These are phyloP conservation scores for Tanypteryx hageni DNA, from an alignment of 2,888 invertebrate genomes.

Conservation along the genomic window DNA sequence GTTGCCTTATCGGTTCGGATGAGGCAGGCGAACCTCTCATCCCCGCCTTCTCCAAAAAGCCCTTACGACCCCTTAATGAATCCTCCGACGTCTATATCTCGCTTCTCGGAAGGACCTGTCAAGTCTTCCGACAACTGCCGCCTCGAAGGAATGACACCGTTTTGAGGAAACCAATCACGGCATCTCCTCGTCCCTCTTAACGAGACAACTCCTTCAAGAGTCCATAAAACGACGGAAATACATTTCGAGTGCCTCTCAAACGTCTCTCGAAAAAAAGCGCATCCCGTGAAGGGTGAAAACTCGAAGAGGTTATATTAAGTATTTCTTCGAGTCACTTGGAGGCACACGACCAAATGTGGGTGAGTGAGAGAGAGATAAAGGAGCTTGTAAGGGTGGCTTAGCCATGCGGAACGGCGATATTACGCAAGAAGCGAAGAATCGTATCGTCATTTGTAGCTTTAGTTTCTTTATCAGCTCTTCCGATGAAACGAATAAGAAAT, in stretches of 20 bases:
- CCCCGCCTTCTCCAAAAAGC: neutral
- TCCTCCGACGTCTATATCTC: neutral
- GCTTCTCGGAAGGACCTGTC: neutral
- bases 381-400: neutral
- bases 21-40: neutral
- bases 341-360: too few relatives aligned
- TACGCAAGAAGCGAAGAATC: neutral
- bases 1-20: constrained; percentile 46
- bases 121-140: neutral
- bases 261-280: neutral
- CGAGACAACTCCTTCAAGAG: neutral
- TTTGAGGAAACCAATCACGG: neutral
- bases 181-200: neutral
- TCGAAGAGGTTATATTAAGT: neutral
- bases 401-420: neutral
- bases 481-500: neutral
- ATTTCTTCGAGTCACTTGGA: too few relatives aligned
- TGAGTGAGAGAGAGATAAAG: neutral
- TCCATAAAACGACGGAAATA: neutral
- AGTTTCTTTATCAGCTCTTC: neutral
- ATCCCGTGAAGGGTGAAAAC: neutral
- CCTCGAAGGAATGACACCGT: neutral
- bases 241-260: neutral
- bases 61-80: neutral
- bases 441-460: neutral